Base-by-base conservation (phyloP, 2,888 invertebrate genomes). In the Amiota communis region DNA sequence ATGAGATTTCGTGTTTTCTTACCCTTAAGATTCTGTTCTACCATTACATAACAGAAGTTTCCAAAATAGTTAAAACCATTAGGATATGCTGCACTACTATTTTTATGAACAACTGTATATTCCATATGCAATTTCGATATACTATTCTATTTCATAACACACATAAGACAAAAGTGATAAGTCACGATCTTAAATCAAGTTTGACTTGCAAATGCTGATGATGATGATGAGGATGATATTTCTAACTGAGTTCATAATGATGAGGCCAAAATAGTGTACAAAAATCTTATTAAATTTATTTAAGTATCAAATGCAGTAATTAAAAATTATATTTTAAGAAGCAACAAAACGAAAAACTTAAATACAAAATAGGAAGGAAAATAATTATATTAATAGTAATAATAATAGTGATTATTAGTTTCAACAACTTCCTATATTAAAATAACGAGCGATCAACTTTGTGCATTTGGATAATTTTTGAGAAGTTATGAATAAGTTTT, bases 341-440 rank as follows among this genome's bases (percentile, higher is more conserved):
- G 1, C 3, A 53, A 2, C 53, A n/a, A 53, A 53, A 53, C 53
- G 53, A 53, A 59, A 17, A 17, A 59, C 1, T 6, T 1, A 15
- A 59, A 17, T 59, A 1, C 17, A 59, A n/a, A 53, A 53, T 4
- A 12, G n/a, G 53, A 53, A n/a, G 12, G 53, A 53, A 53, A 53
- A 53, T 36, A 36, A 53, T 36, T 36, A 36, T 6, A 36, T n/a
- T n/a, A 53, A 53, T 13, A 53, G 53, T 53, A 53, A 53, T 53
- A 53, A 53, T 53, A 53, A 53, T 53, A 53, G n/a, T 10, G n/a
- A 53, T 53, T n/a, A 53, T 53, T 9, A 36, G n/a, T 53, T 53
- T 17, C 17, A 59, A 59, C 59, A 17, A 17, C 59, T 59, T 59
- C 59, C 59, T n/a, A 20, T 17, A 59, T 59, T 59, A 59, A 17